Conservation (phyloP, 2,888 invertebrate genomes). For the Drosophila formosana region DNA sequence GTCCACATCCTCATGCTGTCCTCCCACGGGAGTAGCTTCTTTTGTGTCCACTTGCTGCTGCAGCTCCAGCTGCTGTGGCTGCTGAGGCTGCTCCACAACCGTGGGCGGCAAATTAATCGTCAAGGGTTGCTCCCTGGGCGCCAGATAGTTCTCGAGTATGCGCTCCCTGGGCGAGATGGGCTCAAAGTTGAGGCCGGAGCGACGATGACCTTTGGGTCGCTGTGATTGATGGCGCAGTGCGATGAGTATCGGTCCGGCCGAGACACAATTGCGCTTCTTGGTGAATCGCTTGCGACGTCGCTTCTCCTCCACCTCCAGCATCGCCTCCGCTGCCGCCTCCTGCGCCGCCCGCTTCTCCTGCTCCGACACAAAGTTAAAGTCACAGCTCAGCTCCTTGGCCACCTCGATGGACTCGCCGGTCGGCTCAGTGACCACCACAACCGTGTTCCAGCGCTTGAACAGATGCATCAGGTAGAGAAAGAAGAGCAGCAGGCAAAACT, state of each 20-base stretch:
- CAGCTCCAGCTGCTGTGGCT: slow-evolving; percentile 8
- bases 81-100: slow-evolving; percentile 7
- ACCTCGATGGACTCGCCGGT: slow-evolving; percentile 26
- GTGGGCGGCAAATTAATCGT: slow-evolving; percentile 47
- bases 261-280: slow-evolving; percentile 83
- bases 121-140: slow-evolving; percentile 70
- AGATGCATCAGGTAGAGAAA: slow-evolving; percentile 78
- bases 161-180: slow-evolving; percentile 66
- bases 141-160: slow-evolving; percentile 63
- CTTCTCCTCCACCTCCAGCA: slow-evolving; percentile 82
- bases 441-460: slow-evolving; percentile 35
- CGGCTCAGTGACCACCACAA: slow-evolving; percentile 6
- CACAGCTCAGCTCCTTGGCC: slow-evolving; percentile 69
- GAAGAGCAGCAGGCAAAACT: slow-evolving; percentile 70
- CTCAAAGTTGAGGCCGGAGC: slow-evolving; percentile 53
- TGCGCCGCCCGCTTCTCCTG: slow-evolving; percentile 71
- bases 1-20: slow-evolving; percentile 55
- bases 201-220: slow-evolving; percentile 46
- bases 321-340: slow-evolving; percentile 70
- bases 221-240: slow-evolving; percentile 67
- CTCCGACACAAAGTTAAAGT: slow-evolving; percentile 77
- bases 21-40: slow-evolving; percentile 3
- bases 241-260: slow-evolving; percentile 84
- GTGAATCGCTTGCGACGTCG: slow-evolving; percentile 79
- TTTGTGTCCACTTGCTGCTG: not conserved